These are phyloP conservation scores for Pangasianodon hypophthalmus DNA, from an alignment of 2,113 vertebrate species.

Conservation along the genomic window DNA sequence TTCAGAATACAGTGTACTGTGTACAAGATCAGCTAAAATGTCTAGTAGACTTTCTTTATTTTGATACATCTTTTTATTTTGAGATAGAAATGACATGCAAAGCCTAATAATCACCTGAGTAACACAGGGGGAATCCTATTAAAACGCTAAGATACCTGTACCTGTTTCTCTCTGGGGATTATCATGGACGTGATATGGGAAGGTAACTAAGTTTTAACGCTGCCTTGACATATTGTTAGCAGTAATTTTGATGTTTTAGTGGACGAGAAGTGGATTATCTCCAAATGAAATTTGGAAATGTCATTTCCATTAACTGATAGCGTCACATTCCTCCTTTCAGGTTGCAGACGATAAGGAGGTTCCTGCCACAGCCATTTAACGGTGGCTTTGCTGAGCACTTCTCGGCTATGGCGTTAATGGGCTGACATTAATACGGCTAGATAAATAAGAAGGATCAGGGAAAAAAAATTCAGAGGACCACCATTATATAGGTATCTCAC, in stretches of 20 bases:
- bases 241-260: constrained; percentile 92
- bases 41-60: constrained; percentile 17
- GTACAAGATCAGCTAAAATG: constrained; percentile 1
- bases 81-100: constrained; percentile 61
- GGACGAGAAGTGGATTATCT: constrained; percentile 90
- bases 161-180: constrained; percentile 80
- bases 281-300: constrained; percentile 92
- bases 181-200: constrained; percentile 74
- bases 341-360: constrained; percentile 86
- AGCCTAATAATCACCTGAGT: constrained; percentile 64
- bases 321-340: constrained; percentile 95
- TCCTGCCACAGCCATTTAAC: constrained; percentile 85
- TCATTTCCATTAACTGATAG: constrained; percentile 93
- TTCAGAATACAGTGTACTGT: not conserved
- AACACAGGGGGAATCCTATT: constrained; percentile 71
- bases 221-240: constrained; percentile 77
- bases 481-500: constrained; percentile 82
- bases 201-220: constrained; percentile 84
- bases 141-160: constrained; percentile 67
- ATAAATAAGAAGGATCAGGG: constrained; percentile 89
- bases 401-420: constrained; percentile 85
- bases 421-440: constrained; percentile 95
- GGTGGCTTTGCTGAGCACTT: constrained; percentile 80
- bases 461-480: constrained; percentile 71
- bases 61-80: constrained; percentile 43